Conservation (phyloP, 2,797 vertebrate species). For the Rhincodon typus region DNA sequence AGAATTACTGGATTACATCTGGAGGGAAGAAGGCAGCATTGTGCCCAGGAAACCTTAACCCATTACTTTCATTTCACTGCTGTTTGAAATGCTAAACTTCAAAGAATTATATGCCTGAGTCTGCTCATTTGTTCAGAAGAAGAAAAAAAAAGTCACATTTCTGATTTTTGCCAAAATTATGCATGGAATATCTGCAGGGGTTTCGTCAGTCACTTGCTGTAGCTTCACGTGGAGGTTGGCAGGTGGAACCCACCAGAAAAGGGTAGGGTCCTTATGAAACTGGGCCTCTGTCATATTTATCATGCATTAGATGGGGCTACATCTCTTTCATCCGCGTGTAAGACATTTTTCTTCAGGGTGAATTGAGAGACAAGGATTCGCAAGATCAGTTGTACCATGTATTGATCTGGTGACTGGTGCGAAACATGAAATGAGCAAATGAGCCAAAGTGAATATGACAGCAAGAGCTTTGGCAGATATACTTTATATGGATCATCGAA, state of each 20-base stretch:
- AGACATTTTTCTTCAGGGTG: neutral
- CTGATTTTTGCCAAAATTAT: neutral
- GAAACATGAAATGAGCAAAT: neutral
- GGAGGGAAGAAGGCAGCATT: neutral
- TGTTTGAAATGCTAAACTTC: neutral
- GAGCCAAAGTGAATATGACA: neutral
- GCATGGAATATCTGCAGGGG: neutral
- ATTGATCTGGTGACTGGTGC: neutral
- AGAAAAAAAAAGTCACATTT: neutral
- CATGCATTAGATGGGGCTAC: neutral
- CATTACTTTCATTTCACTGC: neutral
- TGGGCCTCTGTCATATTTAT: neutral
- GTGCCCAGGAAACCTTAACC: constrained; percentile 21
- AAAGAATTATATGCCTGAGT: neutral
- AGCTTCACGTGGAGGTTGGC: neutral
- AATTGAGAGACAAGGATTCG: neutral
- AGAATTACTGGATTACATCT: constrained; percentile 8
- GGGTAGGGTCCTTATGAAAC: neutral
- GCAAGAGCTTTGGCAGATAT: neutral
- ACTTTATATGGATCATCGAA: neutral
- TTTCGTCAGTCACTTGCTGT: neutral
- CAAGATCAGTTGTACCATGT: neutral
- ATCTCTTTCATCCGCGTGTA: neutral
- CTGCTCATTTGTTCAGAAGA: constrained; percentile 23
- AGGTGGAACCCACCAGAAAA: neutral